phyloP scores from a whole-genome alignment of 2,797 vertebrate genomes.

The Gila robusta region DNA sequence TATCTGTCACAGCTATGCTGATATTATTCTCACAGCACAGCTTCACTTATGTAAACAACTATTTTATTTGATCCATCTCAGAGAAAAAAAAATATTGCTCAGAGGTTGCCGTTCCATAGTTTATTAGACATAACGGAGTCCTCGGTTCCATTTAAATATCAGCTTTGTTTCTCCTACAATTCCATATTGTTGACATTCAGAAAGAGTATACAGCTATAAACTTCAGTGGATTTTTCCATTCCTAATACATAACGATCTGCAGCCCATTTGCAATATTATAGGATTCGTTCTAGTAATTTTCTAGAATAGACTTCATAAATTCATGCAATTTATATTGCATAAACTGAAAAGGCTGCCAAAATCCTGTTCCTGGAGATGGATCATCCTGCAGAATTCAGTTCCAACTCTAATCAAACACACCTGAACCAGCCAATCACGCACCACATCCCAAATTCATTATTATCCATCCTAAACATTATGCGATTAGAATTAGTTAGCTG shows the following conservation, averaged over 20 bases:
- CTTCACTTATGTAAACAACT: conserved; percentile 31
- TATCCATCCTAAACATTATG: background rate
- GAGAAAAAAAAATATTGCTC: background rate
- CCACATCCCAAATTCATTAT: background rate
- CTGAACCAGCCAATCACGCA: background rate
- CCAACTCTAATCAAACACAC: conserved; percentile 27
- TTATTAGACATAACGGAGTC: background rate
- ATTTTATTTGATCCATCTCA: background rate
- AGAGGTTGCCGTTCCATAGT: background rate
- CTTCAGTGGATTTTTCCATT: background rate
- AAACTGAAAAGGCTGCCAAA: background rate
- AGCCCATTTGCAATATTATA: background rate
- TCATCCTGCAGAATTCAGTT: conserved; percentile 2
- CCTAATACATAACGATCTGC: background rate
- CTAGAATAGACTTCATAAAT: conserved; percentile 16
- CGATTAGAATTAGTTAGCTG: background rate
- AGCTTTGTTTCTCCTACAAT: background rate
- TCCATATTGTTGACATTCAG: background rate
- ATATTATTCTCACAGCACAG: background rate
- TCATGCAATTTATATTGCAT: conserved; percentile 10
- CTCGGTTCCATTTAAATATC: background rate
- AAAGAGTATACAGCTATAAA: background rate
- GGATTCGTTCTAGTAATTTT: conserved; percentile 6
- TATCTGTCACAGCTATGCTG: conserved; percentile 29
- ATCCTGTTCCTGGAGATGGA: background rate